Conservation (phyloP, 2,888 invertebrate species). For the Autographa gamma region DNA sequence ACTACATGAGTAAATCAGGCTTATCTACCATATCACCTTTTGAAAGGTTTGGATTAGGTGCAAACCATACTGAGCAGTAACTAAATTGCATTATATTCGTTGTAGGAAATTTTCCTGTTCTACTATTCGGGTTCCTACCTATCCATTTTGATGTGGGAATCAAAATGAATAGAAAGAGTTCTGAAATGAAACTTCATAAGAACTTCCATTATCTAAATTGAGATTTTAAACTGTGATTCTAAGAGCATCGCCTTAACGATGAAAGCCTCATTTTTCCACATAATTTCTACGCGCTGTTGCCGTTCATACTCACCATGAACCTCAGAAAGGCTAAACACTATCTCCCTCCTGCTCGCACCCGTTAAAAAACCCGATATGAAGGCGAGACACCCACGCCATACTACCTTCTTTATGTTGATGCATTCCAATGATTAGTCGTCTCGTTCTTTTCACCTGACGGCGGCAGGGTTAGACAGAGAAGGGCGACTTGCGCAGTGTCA, state of each 20-base stretch:
- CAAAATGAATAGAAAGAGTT: too few species aligned
- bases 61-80: too few species aligned
- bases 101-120: too few species aligned
- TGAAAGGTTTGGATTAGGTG: too few species aligned
- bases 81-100: too few species aligned
- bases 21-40: too few species aligned
- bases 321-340: constrained; percentile 72
- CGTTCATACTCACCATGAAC: constrained; percentile 76
- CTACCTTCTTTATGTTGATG: constrained; percentile 74
- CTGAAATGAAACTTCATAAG: background rate
- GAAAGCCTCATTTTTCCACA: constrained; percentile 84
- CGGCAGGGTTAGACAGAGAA: constrained; percentile 70
- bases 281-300: constrained; percentile 79
- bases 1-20: too few species aligned
- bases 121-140: too few species aligned
- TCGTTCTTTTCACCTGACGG: constrained; percentile 63
- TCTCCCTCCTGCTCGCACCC: constrained; percentile 66
- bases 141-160: too few species aligned
- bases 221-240: background rate
- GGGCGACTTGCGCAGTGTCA: constrained; percentile 83
- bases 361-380: constrained; percentile 59
- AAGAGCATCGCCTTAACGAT: constrained; percentile 75
- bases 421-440: constrained; percentile 78
- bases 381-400: constrained; percentile 73
- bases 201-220: background rate